Evolutionary conservation across 2,113 vertebrate species (phyloP).

Genomic region (Aspidoscelis tigris): DNA sequence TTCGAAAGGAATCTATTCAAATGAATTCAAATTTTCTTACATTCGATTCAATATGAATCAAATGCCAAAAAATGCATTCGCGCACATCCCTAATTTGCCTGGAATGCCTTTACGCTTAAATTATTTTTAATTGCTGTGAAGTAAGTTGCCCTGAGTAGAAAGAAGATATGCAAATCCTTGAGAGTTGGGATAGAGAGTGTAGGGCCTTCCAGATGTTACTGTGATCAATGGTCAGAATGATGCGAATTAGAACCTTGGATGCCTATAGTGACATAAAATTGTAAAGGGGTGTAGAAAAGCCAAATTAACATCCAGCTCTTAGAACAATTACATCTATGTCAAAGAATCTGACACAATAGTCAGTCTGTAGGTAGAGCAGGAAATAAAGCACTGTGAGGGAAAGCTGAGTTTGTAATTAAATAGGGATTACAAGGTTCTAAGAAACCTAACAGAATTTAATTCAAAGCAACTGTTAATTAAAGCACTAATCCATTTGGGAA

Average conservation of each 20-base stretch:
- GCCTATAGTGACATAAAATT: background rate
- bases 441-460: constrained; percentile 26
- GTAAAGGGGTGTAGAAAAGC: background rate
- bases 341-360: background rate
- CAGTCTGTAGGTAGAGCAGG: background rate
- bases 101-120: background rate
- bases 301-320: background rate
- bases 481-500: constrained; percentile 10
- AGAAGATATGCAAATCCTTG: background rate
- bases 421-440: constrained; percentile 19
- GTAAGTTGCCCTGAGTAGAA: background rate
- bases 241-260: background rate
- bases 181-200: background rate
- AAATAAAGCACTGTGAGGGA: constrained; percentile 5
- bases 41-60: too few species aligned
- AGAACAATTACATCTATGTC: background rate
- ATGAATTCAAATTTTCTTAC: too few species aligned
- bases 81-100: too few species aligned
- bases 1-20: too few species aligned
- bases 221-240: background rate
- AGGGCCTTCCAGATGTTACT: background rate
- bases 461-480: constrained; percentile 34
- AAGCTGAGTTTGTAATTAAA: constrained; percentile 13
- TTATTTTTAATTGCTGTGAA: background rate
- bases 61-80: too few species aligned